Conservation (phyloP, 2,797 vertebrate species). For the Cercopithecus mitis region DNA sequence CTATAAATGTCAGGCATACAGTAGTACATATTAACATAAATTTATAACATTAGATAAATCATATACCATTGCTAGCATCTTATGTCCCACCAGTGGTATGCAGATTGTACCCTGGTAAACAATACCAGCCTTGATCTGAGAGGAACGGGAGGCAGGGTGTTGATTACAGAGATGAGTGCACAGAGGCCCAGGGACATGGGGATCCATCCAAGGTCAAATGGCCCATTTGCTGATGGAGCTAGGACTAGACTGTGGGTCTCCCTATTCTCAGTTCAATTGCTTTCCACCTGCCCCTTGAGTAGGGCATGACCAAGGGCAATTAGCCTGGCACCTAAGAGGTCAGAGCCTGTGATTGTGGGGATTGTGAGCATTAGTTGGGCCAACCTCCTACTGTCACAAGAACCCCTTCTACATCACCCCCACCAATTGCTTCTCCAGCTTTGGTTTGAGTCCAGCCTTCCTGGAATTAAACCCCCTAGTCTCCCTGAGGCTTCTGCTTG, state of each 20-base stretch:
- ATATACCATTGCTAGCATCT: neutral
- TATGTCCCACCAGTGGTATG: accelerated
- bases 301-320: neutral
- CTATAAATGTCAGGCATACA: neutral
- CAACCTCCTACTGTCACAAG: neutral
- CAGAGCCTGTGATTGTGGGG: neutral
- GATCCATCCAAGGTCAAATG: neutral
- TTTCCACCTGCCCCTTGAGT: neutral
- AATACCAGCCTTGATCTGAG: neutral
- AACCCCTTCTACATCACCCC: neutral
- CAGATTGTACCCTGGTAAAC: neutral
- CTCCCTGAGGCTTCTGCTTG: neutral
- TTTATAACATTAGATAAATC: neutral
- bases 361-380: neutral
- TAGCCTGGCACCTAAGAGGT: neutral
- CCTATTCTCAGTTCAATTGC: neutral
- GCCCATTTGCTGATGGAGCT: neutral
- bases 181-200: neutral
- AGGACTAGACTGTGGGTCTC: neutral
- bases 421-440: neutral
- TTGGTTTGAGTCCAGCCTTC: neutral
- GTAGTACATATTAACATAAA: neutral
- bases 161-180: neutral
- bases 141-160: neutral
- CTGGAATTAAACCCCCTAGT: neutral